phyloP scores from a whole-genome alignment of 2,113 vertebrate species.

The Barbus barbus region DNA sequence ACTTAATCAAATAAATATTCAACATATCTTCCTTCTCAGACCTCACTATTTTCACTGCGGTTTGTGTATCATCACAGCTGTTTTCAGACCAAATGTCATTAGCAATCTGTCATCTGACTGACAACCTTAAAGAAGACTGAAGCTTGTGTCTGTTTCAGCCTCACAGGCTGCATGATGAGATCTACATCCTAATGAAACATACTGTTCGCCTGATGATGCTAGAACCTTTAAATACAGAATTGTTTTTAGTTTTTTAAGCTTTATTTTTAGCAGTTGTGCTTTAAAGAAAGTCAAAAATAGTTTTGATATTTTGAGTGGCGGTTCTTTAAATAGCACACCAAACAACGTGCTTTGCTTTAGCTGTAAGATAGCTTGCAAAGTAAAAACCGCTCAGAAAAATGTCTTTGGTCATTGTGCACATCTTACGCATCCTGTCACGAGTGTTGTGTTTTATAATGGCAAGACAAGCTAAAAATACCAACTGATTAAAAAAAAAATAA shows the following conservation, averaged over 20 bases:
- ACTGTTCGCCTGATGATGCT: not conserved
- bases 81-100: not conserved
- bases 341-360: not conserved
- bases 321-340: not conserved
- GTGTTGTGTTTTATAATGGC: not conserved
- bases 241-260: not conserved
- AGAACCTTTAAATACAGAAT: not conserved
- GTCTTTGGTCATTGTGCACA: not conserved
- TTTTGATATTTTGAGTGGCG: not conserved
- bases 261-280: not conserved
- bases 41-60: not conserved
- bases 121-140: constrained; percentile 28
- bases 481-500: not conserved
- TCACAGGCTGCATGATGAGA: not conserved
- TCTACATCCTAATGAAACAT: not conserved
- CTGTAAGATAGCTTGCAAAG: not conserved
- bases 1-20: not conserved
- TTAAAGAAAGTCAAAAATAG: not conserved
- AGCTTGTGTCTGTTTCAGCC: not conserved
- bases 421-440: not conserved
- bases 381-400: not conserved
- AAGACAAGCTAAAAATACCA: not conserved
- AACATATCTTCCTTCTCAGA: not conserved
- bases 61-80: not conserved
- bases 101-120: not conserved